Evolutionary conservation across 92 coral and sea anemone species (phyloP), one percentile per base, ranked within the genome.

Genomic region (Phenganax marumi): DNA sequence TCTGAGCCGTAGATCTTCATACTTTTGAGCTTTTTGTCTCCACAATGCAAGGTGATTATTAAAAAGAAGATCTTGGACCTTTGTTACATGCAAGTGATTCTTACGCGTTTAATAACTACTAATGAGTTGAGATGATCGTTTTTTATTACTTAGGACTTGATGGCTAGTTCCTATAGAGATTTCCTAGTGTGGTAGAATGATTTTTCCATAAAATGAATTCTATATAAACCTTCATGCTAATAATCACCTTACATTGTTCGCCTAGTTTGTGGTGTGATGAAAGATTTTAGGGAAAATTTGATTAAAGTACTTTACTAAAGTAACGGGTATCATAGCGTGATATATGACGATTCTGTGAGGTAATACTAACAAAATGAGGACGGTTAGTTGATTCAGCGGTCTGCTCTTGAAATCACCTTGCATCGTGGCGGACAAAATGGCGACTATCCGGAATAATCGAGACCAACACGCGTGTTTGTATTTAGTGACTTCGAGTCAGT

Each of bases 401-500:
- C 65, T 58, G 65, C 33, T 25, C 33, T 66, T 14, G 72, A 66
- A 66, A 78, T 78, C 83, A 78, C 83, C 68, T 78, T 78, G 83
- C 83, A 78, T 52, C 63, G 83, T 78, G 83, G 57, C 73, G 83
- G 73, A 78, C 53, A 56, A 78, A 53, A 64, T 50, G 73, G 47
- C 83, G 71, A 50, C 72, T 78, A 24, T 43, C 70, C 23, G 49
- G 63, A 61, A 61, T 58, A 26, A 14, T 14, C 12, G 58, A 52
- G 17, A 18, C 68, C 12, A 54, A 54, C 68, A 48, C 72, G 63
- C 56, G 73, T 61, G 72, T 69, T 82, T 66, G 66, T 76, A 81
- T 68, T 21, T 88, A 96, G 99, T 78, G 99, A 96, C 85, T 96
- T 92, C 87, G 99, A 92, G 75, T 92, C 97, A 64, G 89, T 90